Percentiles rank a stretch among this genome's conserved stretches.
These are phyloP conservation scores for Ladona fulva DNA, from an alignment of 1,140 invertebrate genomes.

Conservation along the genomic window DNA sequence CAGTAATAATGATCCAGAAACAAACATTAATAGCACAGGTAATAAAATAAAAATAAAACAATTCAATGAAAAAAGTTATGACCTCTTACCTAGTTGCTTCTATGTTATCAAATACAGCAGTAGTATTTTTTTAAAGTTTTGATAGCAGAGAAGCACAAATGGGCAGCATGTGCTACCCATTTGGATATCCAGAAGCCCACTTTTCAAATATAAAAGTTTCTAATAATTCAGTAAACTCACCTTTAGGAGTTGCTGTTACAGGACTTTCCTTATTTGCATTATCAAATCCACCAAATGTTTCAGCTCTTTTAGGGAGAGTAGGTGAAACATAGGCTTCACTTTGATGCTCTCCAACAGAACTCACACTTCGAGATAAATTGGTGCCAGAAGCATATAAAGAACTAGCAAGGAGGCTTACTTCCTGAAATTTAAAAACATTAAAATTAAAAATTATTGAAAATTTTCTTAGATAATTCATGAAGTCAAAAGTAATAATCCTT, in stretches of 20 bases:
- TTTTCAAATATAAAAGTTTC: no score
- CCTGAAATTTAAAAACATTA: slow-evolving; percentile 38
- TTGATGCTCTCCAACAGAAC: slow-evolving; percentile 83
- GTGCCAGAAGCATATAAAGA: slow-evolving; percentile 59
- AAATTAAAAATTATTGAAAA: background rate
- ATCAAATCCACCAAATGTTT: slow-evolving; percentile 93
- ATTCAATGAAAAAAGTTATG: no score
- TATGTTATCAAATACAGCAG: no score
- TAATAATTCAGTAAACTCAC: background rate
- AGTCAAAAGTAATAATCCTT: background rate
- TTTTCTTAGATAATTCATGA: background rate
- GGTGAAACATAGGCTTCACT: slow-evolving; percentile 72
- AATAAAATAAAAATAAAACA: no score
- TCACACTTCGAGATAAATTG: slow-evolving; percentile 76
- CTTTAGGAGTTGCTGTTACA: background rate
- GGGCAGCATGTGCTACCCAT: no score
- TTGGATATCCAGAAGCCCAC: no score
- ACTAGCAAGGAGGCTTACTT: slow-evolving; percentile 61
- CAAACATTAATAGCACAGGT: no score
- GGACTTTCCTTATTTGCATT: slow-evolving; percentile 38
- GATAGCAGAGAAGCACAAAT: no score
- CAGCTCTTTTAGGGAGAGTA: slow-evolving; percentile 77
- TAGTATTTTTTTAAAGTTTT: no score
- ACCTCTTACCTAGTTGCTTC: no score
- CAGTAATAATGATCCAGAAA: no score